A percentile compares a stretch with the other conserved stretches of the same genome.
Conservation (phyloP, 2,888 invertebrate species). For the Drosophila recens region DNA sequence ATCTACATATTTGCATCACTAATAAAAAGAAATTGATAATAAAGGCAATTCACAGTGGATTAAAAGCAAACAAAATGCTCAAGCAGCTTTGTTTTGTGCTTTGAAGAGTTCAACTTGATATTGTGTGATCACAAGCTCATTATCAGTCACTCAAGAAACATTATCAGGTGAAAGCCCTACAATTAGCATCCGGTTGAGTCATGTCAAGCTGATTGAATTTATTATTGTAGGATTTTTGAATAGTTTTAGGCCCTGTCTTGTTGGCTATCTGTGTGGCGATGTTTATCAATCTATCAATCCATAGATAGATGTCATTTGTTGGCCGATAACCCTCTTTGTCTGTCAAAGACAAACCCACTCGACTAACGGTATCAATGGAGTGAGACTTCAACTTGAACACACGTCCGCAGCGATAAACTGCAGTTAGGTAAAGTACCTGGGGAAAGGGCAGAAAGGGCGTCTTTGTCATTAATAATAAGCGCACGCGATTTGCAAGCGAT, state of each 20-base stretch:
- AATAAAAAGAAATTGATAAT: neutral
- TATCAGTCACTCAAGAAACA: neutral
- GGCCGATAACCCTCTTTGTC: constrained; percentile 40
- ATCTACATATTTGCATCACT: too few relatives aligned
- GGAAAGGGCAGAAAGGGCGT: neutral
- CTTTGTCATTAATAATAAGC: constrained; percentile 59
- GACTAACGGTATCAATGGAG: constrained; percentile 24
- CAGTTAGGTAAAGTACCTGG: constrained; percentile 48
- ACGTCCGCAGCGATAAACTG: constrained; percentile 70
- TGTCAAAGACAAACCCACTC: constrained; percentile 43
- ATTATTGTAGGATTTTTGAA: constrained; percentile 1
- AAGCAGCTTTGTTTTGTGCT: constrained; percentile 8
- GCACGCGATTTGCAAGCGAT: constrained; percentile 60
- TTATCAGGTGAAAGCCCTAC: neutral
- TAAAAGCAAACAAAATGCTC: neutral
- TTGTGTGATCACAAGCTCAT: constrained; percentile 9
- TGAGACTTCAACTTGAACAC: constrained; percentile 58
- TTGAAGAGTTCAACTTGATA: neutral
- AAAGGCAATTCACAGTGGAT: neutral
- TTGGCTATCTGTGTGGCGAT: constrained; percentile 13
- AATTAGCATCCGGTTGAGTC: constrained; percentile 2
- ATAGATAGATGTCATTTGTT: constrained; percentile 31
- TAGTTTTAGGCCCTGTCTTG: constrained; percentile 7
- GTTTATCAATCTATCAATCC: constrained; percentile 29
- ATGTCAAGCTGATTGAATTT: neutral